These are phyloP conservation scores for Frankliniella fusca DNA, from an alignment of 2,888 invertebrate species.

Conservation along the genomic window DNA sequence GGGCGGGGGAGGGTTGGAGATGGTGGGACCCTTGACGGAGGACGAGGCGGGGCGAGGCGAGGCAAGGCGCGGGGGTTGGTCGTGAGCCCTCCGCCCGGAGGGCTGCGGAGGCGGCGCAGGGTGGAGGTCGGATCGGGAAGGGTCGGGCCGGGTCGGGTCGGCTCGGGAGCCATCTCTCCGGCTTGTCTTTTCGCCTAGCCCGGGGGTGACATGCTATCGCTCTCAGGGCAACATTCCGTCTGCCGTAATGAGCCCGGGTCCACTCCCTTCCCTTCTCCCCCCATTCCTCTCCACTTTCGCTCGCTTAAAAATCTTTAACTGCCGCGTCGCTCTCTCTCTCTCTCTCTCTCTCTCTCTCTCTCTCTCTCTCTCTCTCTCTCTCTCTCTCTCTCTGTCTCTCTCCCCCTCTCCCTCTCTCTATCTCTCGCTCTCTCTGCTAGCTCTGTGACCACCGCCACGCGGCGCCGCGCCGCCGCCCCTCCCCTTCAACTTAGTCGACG, in stretches of 20 bases:
- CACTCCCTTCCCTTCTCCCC: background rate
- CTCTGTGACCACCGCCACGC: background rate
- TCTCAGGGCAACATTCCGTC: conserved; percentile 17
- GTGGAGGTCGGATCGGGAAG: background rate
- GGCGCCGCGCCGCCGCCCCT: background rate
- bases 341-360: too few species aligned
- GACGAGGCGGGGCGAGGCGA: background rate
- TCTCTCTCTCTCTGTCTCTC: background rate
- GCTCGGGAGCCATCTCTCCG: background rate
- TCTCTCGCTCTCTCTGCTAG: background rate
- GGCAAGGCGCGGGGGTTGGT: too few species aligned
- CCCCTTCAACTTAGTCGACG: conserved; percentile 10
- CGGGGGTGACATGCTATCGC: conserved; percentile 20
- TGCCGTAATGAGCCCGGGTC: background rate
- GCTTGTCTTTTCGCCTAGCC: conserved; percentile 15
- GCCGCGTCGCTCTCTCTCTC: too few species aligned
- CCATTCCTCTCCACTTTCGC: background rate
- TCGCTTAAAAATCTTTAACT: background rate
- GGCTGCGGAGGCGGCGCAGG: background rate
- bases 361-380: too few species aligned
- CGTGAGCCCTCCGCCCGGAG: background rate
- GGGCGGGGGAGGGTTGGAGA: background rate
- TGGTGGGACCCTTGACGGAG: background rate
- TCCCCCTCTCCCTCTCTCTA: background rate
- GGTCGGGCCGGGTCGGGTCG: background rate